A percentile compares a stretch with the other conserved stretches of the same genome.
phyloP scores from a whole-genome alignment of 2,113 vertebrate genomes.

The Zapus hudsonius region DNA sequence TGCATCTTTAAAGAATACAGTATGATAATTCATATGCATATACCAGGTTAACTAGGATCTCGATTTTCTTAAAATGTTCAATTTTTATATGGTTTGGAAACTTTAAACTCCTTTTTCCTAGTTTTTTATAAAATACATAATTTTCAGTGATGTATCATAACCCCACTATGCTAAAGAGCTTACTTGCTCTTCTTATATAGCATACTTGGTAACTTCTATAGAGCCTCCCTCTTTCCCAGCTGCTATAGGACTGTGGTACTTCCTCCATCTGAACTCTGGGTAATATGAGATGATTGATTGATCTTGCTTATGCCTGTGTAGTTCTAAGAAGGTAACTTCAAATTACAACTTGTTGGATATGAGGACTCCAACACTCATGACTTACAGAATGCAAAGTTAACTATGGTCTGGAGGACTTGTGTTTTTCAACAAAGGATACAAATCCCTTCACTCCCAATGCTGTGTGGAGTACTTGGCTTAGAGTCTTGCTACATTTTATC shows the following conservation, averaged over 20 bases:
- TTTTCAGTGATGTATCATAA: background rate
- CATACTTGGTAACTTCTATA: background rate
- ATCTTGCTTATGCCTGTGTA: background rate
- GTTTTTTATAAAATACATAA: background rate
- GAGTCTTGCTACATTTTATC: too few relatives aligned
- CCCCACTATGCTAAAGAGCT: background rate
- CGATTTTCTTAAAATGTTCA: background rate
- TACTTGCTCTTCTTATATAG: background rate
- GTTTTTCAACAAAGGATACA: background rate
- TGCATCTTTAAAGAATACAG: background rate
- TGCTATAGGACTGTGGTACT: background rate
- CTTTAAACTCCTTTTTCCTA: background rate
- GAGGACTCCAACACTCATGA: background rate
- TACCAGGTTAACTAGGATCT: background rate
- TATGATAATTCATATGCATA: background rate
- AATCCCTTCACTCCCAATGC: too few relatives aligned
- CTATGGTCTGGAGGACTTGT: background rate
- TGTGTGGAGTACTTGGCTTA: too few relatives aligned
- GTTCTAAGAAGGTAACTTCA: background rate
- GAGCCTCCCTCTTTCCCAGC: background rate
- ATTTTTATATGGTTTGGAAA: background rate
- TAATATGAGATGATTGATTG: background rate
- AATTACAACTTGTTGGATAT: constrained; percentile 1
- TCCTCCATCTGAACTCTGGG: background rate
- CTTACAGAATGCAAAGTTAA: background rate